phyloP scores from a whole-genome alignment of 2,797 vertebrate species.

The Periophthalmus magnuspinnatus region DNA sequence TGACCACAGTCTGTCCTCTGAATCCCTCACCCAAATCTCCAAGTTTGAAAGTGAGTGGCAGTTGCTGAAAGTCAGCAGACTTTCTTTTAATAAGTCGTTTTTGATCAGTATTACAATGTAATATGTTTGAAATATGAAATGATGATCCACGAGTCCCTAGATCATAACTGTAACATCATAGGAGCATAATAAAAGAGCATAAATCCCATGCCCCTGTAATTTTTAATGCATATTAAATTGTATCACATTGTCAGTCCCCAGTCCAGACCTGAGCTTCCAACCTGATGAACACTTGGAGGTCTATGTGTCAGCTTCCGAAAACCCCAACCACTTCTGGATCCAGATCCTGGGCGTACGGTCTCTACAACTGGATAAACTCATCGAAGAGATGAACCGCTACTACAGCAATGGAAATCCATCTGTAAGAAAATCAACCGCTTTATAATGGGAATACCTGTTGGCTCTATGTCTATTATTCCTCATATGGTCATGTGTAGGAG shows the following conservation, averaged over 20 bases:
- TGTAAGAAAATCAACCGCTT: slow-evolving; percentile 57
- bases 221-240: too few relatives aligned
- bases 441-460: not conserved
- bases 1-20: slow-evolving; percentile 49
- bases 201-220: not conserved
- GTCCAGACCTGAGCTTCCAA: slow-evolving; percentile 88
- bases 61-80: too few relatives aligned
- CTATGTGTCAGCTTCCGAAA: slow-evolving; percentile 86
- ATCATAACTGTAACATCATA: too few relatives aligned
- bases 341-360: slow-evolving; percentile 88
- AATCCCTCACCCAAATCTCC: slow-evolving; percentile 64
- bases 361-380: slow-evolving; percentile 87
- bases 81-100: too few relatives aligned
- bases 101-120: too few relatives aligned
- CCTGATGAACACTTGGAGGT: slow-evolving; percentile 89
- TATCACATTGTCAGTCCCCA: slow-evolving; percentile 78
- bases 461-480: not conserved
- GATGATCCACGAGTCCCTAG: too few relatives aligned
- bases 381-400: slow-evolving; percentile 83
- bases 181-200: too few relatives aligned
- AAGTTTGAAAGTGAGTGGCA: slow-evolving; percentile 85
- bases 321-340: slow-evolving; percentile 92
- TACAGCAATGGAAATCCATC: slow-evolving; percentile 61
- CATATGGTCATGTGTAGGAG: slow-evolving; percentile 62
- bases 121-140: too few relatives aligned